Evolutionary conservation across 2,888 invertebrate genomes (phyloP).

Genomic region (Chrysotoxum bicinctum): DNA sequence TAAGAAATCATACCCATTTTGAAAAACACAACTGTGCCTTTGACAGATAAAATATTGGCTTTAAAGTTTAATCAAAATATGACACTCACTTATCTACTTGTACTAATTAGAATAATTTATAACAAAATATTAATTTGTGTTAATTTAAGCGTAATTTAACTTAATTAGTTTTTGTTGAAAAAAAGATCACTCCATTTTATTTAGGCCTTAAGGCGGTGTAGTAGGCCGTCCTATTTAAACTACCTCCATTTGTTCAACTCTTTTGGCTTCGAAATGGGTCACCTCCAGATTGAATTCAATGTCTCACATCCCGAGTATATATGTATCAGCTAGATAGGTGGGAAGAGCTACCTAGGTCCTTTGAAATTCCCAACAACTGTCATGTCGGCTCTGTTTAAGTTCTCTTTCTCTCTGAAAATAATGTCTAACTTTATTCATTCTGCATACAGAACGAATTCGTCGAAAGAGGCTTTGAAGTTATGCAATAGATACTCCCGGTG

Average conservation of each 20-base stretch:
- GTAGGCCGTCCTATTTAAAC: neutral
- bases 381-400: slow-evolving; percentile 39
- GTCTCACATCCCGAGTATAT: neutral
- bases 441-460: slow-evolving; percentile 34
- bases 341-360: neutral
- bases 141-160: neutral
- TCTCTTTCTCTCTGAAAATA: slow-evolving; percentile 3
- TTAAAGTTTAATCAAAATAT: no score
- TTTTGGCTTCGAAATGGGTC: neutral
- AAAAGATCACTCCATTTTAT: neutral
- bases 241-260: neutral
- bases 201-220: neutral
- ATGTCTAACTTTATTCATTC: slow-evolving; percentile 53
- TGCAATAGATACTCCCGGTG: slow-evolving; percentile 46
- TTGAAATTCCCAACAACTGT: slow-evolving; percentile 60
- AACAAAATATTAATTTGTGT: no score
- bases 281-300: slow-evolving; percentile 24
- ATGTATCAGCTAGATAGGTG: neutral
- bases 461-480: slow-evolving; percentile 53
- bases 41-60: no score
- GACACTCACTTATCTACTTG: no score
- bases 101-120: no score
- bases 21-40: no score
- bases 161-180: neutral
- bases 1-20: no score